Evolutionary conservation across 1,140 invertebrate species (phyloP).

Genomic region (Aphelenchoides besseyi): DNA sequence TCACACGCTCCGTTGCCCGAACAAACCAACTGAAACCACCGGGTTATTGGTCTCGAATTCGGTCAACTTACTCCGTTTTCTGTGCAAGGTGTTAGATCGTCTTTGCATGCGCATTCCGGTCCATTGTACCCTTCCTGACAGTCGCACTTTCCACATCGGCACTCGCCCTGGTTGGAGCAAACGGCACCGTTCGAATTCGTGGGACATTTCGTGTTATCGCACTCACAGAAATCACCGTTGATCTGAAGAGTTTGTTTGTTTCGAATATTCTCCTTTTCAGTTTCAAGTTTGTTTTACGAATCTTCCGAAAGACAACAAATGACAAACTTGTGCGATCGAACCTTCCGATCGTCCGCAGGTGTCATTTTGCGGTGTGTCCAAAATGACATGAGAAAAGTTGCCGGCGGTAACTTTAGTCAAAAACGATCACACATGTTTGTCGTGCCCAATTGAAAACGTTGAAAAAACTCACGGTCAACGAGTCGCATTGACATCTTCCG

Average conservation of each 20-base stretch:
- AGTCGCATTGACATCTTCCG: constrained; percentile 42
- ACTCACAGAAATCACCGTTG: constrained; percentile 60
- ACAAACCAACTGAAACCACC: constrained; percentile 47
- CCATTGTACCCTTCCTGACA: constrained; percentile 41
- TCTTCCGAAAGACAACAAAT: constrained; percentile 12
- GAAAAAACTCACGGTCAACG: constrained; percentile 17
- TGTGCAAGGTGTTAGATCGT: constrained; percentile 47
- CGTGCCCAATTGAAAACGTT: not conserved
- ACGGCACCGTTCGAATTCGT: constrained; percentile 42
- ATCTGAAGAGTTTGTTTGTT: constrained; percentile 22
- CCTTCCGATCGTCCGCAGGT: not conserved
- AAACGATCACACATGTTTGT: not conserved
- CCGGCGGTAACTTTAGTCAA: not conserved
- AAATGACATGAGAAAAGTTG: not conserved
- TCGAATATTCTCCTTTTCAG: not conserved
- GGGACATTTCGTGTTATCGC: constrained; percentile 54
- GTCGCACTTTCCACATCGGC: constrained; percentile 59
- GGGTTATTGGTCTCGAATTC: constrained; percentile 13
- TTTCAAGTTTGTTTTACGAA: not conserved
- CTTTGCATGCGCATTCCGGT: constrained; percentile 51
- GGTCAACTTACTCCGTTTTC: constrained; percentile 49
- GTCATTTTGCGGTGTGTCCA: not conserved
- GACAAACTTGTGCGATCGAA: not conserved
- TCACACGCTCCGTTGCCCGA: constrained; percentile 52
- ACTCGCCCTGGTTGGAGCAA: constrained; percentile 53